Percentiles rank a stretch among this genome's conserved stretches.
Conservation (phyloP, 2,797 vertebrate species). For the Cossypha dichroa region DNA sequence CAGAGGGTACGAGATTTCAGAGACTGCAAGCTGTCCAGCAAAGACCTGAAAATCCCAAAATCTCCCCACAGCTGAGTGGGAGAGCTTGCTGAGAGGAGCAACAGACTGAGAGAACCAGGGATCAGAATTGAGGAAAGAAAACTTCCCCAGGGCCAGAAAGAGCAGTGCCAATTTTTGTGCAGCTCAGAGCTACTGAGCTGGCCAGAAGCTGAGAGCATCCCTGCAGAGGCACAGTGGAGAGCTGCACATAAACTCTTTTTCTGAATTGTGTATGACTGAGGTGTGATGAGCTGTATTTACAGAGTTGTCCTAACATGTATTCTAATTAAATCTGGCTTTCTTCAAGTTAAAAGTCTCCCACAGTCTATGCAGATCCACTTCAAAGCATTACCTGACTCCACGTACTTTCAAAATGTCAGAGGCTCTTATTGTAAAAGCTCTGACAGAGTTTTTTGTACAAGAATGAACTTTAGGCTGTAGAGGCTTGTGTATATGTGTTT, state of each 20-base stretch:
- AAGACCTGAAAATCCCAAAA: neutral
- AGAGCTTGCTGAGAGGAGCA: neutral
- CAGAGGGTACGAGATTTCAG: neutral
- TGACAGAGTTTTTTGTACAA: neutral
- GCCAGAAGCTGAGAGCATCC: conserved; percentile 8
- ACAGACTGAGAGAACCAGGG: neutral
- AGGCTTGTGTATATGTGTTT: neutral
- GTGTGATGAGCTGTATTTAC: neutral
- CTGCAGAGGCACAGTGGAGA: neutral
- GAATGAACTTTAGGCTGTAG: neutral
- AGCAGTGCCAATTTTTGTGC: conserved; percentile 4
- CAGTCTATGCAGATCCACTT: neutral
- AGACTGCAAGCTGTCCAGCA: neutral
- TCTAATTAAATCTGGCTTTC: neutral
- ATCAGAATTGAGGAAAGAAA: neutral
- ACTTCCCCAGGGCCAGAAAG: neutral
- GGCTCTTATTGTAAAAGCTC: neutral
- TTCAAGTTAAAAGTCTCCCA: neutral
- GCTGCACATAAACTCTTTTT: neutral
- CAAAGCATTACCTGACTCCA: neutral
- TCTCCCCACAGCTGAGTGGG: neutral
- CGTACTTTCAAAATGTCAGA: neutral
- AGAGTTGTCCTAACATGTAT: neutral
- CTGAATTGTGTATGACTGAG: neutral
- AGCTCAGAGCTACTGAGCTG: conserved; percentile 27